A percentile compares a stretch with the other conserved stretches of the same genome.
Evolutionary conservation across 92 coral and sea anemone species (phyloP).

Genomic region (Plumapathes pennacea): DNA sequence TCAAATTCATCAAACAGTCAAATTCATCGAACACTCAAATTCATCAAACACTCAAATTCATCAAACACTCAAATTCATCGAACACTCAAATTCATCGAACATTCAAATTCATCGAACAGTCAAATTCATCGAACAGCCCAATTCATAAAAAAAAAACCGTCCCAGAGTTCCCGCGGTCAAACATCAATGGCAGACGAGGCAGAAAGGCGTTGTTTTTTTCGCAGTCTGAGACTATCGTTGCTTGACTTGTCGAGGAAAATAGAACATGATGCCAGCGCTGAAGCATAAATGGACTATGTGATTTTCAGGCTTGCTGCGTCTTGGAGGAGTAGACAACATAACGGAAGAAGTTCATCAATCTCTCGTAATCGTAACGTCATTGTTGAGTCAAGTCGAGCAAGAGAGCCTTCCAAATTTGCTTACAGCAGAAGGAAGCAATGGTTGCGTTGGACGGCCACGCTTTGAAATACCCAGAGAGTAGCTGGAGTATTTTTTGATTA

Average conservation of each 20-base stretch:
- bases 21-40: too few relatives aligned
- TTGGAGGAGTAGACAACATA: conserved; percentile 20
- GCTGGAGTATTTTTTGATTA: conserved; percentile 59
- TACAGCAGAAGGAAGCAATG: conserved; percentile 33
- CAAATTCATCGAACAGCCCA: too few relatives aligned
- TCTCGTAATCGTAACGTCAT: conserved; percentile 8
- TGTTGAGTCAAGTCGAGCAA: conserved; percentile 15
- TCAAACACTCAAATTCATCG: too few relatives aligned
- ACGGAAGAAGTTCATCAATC: conserved; percentile 27
- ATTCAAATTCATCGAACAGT: too few relatives aligned
- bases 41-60: too few relatives aligned
- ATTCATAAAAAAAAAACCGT: too few relatives aligned
- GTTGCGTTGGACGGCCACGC: conserved; percentile 57
- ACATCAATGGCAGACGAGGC: too few relatives aligned
- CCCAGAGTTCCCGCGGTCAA: too few relatives aligned
- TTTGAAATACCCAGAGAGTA: conserved; percentile 50
- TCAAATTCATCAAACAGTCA: too few relatives aligned
- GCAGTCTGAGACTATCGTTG: conserved; percentile 8
- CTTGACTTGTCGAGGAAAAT: conserved; percentile 20
- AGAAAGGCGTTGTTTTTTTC: conserved; percentile 11
- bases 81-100: too few relatives aligned
- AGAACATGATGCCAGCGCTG: conserved; percentile 21
- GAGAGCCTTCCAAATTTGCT: conserved; percentile 17
- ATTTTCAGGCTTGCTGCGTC: conserved; percentile 28
- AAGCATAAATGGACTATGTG: conserved; percentile 26